These are phyloP conservation scores for Blera fallax DNA, from an alignment of 2,888 invertebrate species.

Conservation along the genomic window DNA sequence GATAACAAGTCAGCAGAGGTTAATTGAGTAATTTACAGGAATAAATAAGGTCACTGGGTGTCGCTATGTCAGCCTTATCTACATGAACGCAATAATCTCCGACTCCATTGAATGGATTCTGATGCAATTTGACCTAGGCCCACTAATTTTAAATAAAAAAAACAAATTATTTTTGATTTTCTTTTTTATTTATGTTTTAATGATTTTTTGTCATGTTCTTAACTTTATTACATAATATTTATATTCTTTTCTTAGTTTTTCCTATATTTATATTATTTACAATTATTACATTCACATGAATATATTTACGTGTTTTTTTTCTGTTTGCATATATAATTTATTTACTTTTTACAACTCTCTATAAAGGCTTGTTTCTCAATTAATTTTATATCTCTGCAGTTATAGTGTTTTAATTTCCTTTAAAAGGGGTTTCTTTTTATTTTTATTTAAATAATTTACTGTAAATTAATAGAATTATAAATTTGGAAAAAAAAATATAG, in stretches of 20 bases:
- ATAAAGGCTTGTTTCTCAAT: slow-evolving; percentile 69
- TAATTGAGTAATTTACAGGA: no score
- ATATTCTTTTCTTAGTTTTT: slow-evolving; percentile 35
- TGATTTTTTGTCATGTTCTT: slow-evolving; percentile 64
- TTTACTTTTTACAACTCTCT: slow-evolving; percentile 68
- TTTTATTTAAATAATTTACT: not conserved
- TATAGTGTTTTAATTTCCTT: slow-evolving; percentile 29
- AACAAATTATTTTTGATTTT: not conserved
- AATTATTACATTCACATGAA: slow-evolving; percentile 64
- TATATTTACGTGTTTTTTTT: slow-evolving; percentile 42
- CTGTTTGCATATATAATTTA: slow-evolving; percentile 56
- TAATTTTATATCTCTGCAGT: not conserved
- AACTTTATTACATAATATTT: slow-evolving; percentile 67
- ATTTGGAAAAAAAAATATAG: not conserved
- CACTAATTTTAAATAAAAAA: not conserved
- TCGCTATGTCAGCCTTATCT: no score
- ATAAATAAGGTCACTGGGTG: no score
- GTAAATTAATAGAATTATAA: not conserved
- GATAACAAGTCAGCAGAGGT: no score
- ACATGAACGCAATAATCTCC: no score
- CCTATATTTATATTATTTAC: slow-evolving; percentile 65
- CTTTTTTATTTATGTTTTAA: slow-evolving; percentile 66
- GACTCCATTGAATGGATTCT: no score
- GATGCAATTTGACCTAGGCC: not conserved
- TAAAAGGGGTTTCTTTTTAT: slow-evolving; percentile 5